Evolutionary conservation across 2,797 vertebrate genomes (phyloP).

Genomic region (Intellagama lesueurii): DNA sequence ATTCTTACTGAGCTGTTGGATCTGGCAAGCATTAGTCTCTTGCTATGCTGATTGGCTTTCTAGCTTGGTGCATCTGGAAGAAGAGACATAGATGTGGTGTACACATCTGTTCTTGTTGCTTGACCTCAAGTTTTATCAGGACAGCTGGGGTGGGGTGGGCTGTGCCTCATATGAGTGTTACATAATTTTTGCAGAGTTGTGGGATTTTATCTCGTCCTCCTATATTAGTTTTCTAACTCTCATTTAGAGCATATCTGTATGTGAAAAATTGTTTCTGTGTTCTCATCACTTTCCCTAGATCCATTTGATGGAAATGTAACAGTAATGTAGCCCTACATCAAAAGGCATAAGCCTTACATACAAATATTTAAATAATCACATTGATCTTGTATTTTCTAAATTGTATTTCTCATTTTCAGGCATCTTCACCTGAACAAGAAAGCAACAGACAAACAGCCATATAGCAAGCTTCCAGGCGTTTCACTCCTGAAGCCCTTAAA

Average conservation of each 20-base stretch:
- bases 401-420: conserved; percentile 72
- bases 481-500: conserved; percentile 95
- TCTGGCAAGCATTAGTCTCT: background rate
- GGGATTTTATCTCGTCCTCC: background rate
- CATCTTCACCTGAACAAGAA: conserved; percentile 92
- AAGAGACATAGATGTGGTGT: background rate
- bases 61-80: background rate
- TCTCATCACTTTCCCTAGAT: background rate
- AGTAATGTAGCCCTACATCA: background rate
- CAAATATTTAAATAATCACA: background rate
- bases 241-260: background rate
- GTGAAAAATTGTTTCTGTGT: background rate
- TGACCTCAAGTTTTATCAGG: background rate
- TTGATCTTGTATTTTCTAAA: conserved; percentile 8
- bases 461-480: conserved; percentile 90
- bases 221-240: background rate
- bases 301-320: background rate
- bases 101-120: background rate
- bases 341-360: background rate
- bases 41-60: background rate
- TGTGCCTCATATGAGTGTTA: background rate
- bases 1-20: background rate
- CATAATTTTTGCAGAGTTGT: background rate
- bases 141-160: background rate
- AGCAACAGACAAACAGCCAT: conserved; percentile 87